phyloP scores from a whole-genome alignment of 2,888 invertebrate genomes.

The Lepidochitona cinerea region DNA sequence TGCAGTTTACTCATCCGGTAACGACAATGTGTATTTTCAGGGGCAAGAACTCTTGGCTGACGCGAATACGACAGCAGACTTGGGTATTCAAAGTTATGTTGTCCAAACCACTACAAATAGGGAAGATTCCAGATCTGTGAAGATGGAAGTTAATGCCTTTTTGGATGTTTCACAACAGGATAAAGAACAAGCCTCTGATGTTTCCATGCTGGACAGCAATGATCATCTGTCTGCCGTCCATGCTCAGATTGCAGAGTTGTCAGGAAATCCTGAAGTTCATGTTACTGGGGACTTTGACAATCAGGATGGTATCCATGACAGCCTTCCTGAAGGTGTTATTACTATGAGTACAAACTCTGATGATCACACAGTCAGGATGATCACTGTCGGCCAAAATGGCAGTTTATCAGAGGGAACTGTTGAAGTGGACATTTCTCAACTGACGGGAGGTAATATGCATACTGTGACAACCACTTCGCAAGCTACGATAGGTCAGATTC shows the following conservation, averaged over 20 bases:
- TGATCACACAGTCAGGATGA: neutral
- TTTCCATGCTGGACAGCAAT: neutral
- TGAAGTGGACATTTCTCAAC: neutral
- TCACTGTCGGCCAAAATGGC: neutral
- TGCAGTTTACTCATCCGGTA: neutral
- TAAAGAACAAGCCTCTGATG: neutral
- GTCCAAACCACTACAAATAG: neutral
- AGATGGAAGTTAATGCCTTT: neutral
- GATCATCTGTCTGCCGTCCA: slow-evolving; percentile 27
- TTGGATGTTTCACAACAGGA: neutral
- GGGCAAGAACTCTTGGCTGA: neutral
- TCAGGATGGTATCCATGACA: neutral
- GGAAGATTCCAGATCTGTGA: neutral
- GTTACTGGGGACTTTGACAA: neutral
- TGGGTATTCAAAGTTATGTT: neutral
- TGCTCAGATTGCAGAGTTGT: slow-evolving; percentile 29
- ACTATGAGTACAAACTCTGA: slow-evolving; percentile 10
- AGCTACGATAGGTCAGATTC: neutral
- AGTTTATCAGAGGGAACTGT: neutral
- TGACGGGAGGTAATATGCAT: neutral
- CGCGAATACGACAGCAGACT: neutral
- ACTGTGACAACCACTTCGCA: neutral
- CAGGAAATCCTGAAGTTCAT: slow-evolving; percentile 19
- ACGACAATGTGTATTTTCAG: neutral
- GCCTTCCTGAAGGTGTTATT: slow-evolving; percentile 13